These are phyloP conservation scores for Triops longicaudatus DNA, from an alignment of 1,140 invertebrate genomes.

Conservation along the genomic window DNA sequence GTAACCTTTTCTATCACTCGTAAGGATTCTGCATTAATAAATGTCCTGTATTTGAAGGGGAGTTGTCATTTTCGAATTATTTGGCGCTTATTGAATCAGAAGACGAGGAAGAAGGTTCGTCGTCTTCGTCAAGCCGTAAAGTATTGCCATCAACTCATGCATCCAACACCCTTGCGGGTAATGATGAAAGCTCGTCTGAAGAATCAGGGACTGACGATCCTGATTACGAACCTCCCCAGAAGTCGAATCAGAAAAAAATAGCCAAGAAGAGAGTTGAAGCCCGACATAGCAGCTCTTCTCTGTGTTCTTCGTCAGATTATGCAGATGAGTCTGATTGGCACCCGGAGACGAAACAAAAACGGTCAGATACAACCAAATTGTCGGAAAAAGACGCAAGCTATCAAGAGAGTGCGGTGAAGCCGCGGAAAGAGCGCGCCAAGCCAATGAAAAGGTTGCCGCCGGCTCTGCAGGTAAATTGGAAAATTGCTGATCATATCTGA, in stretches of 20 bases:
- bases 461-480: not conserved
- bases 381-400: not conserved
- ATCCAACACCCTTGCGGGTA: not conserved
- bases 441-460: not conserved
- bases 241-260: slow-evolving; percentile 12
- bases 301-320: not conserved
- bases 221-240: not conserved
- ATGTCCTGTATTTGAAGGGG: no score
- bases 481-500: not conserved
- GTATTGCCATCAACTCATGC: not conserved
- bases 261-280: not conserved
- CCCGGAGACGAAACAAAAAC: not conserved
- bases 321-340: not conserved
- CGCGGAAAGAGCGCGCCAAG: not conserved
- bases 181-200: not conserved
- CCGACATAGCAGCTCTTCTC: not conserved
- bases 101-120: slow-evolving; percentile 15
- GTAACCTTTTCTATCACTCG: not conserved
- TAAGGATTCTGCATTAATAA: no score
- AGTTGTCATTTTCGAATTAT: slow-evolving; percentile 19
- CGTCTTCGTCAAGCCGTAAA: not conserved
- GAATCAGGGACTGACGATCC: slow-evolving; percentile 14
- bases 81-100: slow-evolving; percentile 16
- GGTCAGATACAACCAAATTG: not conserved
- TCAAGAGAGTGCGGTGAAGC: not conserved